These are phyloP conservation scores for Cyprinus carpio DNA, from an alignment of 2,113 vertebrate species.

Conservation along the genomic window DNA sequence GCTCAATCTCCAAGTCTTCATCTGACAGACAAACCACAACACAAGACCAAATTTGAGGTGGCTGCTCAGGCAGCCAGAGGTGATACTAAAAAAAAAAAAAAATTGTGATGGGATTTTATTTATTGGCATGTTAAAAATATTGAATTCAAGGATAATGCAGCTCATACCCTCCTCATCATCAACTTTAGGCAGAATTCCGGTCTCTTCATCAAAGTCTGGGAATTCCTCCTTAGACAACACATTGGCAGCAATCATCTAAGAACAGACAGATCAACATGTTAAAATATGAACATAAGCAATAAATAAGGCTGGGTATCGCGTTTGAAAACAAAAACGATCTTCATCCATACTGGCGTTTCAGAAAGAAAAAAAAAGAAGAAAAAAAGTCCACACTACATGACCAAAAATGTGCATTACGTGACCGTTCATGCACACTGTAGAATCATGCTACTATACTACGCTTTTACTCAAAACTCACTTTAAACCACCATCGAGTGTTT, in stretches of 20 bases:
- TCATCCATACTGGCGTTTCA: too few relatives aligned
- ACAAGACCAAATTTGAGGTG: background rate
- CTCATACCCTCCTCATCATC: slow-evolving; percentile 94
- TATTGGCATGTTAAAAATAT: background rate
- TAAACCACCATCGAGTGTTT: too few relatives aligned
- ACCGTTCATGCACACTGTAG: too few relatives aligned
- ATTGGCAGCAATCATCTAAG: slow-evolving; percentile 97
- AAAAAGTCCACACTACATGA: too few relatives aligned
- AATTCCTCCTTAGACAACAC: slow-evolving; percentile 98
- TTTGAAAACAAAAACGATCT: too few relatives aligned
- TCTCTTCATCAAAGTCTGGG: slow-evolving; percentile 98
- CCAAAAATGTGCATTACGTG: too few relatives aligned
- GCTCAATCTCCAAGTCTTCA: slow-evolving; percentile 96
- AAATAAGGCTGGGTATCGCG: background rate
- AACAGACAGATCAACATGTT: slow-evolving; percentile 18
- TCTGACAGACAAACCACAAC: slow-evolving; percentile 69
- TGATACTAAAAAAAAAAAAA: background rate
- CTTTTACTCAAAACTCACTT: too few relatives aligned
- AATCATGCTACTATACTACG: too few relatives aligned
- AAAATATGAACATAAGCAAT: background rate
- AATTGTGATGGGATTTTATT: background rate
- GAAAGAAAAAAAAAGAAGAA: too few relatives aligned
- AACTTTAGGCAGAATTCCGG: slow-evolving; percentile 96
- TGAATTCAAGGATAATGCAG: background rate
- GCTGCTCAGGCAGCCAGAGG: background rate